Percentiles rank a stretch among this genome's conserved stretches.
phyloP scores from a whole-genome alignment of 2,797 vertebrate species.

The Linurgus olivaceus region DNA sequence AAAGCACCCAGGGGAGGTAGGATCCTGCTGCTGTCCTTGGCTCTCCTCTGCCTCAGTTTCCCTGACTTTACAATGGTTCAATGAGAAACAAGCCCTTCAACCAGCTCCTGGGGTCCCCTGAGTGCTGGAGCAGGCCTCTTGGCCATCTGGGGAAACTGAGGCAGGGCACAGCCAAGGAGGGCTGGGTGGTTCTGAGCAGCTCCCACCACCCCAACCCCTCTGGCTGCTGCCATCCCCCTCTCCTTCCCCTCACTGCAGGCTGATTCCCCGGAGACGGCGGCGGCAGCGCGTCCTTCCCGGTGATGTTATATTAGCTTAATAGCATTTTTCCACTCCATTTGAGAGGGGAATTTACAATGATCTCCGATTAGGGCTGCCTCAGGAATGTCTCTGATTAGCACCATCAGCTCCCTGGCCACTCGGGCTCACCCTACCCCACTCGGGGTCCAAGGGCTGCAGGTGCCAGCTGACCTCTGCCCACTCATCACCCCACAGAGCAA shows the following conservation, averaged over 20 bases:
- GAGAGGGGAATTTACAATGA: conserved; percentile 52
- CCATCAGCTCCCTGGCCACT: accelerated
- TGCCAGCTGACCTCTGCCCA: not conserved
- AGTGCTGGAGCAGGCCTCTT: not conserved
- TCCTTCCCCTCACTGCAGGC: not conserved
- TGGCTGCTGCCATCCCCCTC: not conserved
- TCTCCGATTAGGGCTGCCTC: conserved; percentile 34
- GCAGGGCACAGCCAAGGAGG: not conserved
- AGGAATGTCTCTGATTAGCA: not conserved
- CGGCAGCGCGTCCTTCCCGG: not conserved
- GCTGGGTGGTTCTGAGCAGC: not conserved
- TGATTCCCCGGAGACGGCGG: not conserved
- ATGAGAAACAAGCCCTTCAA: not conserved
- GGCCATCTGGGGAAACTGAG: not conserved
- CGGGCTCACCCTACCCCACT: not conserved
- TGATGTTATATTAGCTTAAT: conserved; percentile 56
- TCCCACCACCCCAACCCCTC: not conserved
- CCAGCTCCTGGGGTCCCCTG: not conserved
- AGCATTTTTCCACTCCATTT: conserved; percentile 66
- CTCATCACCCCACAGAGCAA: not conserved
- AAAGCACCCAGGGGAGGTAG: not conserved
- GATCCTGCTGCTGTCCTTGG: not conserved
- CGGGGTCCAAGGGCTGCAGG: accelerated
- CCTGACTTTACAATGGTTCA: not conserved
- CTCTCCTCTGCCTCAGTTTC: not conserved